phyloP scores from a whole-genome alignment of 2,797 vertebrate genomes.

The Florisuga fusca region DNA sequence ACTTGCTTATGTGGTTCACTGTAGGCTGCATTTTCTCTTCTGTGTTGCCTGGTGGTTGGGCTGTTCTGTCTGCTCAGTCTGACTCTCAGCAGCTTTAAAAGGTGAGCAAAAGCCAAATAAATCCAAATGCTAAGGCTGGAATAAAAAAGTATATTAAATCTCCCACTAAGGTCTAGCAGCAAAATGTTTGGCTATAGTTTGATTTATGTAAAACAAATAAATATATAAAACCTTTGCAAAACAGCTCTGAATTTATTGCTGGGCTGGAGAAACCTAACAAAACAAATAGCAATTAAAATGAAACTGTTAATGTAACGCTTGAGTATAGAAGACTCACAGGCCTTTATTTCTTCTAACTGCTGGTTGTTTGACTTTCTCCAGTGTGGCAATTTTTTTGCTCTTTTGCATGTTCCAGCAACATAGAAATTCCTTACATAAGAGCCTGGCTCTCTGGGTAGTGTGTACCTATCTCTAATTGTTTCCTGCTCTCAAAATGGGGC shows the following conservation, averaged over 20 bases:
- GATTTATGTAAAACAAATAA: neutral
- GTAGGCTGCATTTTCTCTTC: neutral
- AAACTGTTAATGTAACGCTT: neutral
- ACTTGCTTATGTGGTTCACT: neutral
- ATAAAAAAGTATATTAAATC: neutral
- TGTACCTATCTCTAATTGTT: slow-evolving; percentile 53
- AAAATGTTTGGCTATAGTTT: slow-evolving; percentile 5
- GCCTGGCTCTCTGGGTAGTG: neutral
- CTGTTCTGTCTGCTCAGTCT: neutral
- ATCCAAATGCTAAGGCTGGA: neutral
- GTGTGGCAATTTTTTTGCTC: neutral
- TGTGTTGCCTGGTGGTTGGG: neutral
- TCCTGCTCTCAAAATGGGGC: slow-evolving; percentile 22
- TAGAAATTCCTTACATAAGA: slow-evolving; percentile 6
- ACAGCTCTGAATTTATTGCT: neutral
- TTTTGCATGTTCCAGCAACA: neutral
- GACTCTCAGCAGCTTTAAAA: neutral
- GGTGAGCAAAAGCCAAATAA: neutral
- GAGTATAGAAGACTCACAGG: neutral
- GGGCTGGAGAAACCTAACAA: neutral
- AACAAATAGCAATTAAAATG: slow-evolving; percentile 14
- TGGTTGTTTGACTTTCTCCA: slow-evolving; percentile 10
- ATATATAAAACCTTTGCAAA: neutral
- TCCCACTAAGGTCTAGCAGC: neutral
- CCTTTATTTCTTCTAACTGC: neutral